Evolutionary conservation across 2,113 vertebrate genomes (phyloP), one percentile per base, ranked within the genome.

Genomic region (Prietella phreatophila): DNA sequence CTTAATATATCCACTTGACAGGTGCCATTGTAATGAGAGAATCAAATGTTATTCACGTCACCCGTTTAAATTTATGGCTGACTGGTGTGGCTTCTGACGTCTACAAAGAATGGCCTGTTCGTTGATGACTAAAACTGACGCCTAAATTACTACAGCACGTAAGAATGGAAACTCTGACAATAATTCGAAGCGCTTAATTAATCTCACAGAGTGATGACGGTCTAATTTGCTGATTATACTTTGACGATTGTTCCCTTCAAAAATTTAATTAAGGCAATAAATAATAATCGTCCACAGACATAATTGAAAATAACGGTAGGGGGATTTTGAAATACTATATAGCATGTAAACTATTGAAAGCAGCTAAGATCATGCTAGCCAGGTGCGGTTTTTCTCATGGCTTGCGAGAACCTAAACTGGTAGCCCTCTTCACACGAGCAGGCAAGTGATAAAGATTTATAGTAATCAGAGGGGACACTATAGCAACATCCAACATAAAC

Each of bases 401-500:
- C 25, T 78, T 42, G 75, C 19, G 2, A 82, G 30, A 82, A 36
- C 3, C 6, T 8, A 33, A 33, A 56, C 17, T 88, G 91, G 89
- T 91, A 82, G 83, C 89, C 88, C 91, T 88, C 89, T 89, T 91
- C 89, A 58, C 19, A 17, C 7, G 8, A 36, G 19, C 69, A 73
- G 80, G 79, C 42, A 78, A 91, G 89, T 92, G 92, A 95, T 93
- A 84, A 90, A 91, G 55, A 92, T 94, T 92, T 89, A 92, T 94
- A 93, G 93, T 91, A 82, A 89, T 60, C 61, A 65, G 79, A 71
- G 88, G 81, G 87, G 79, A 58, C 71, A 69, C 50, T n/a, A 78
- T 30, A 47, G 61, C 85, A 30, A 19, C 85, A 47, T 73, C 39
- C 58, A 36, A 67, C 82, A 82, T 69, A 39, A 86, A n/a, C 80